Conservation (phyloP, 2,888 invertebrate genomes). For the Ariolimax columbianus region DNA sequence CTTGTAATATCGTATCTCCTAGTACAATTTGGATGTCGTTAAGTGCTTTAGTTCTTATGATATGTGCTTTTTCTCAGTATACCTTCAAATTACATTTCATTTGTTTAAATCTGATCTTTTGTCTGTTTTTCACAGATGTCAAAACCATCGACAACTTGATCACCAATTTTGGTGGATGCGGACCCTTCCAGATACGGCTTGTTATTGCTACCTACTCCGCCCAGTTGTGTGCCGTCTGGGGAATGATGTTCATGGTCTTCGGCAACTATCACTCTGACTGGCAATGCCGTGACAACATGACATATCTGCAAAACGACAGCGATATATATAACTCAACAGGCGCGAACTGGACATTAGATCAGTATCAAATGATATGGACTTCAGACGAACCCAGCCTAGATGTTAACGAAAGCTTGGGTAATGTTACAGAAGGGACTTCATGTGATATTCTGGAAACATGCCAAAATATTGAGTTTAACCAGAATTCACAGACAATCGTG, state of each 20-base stretch:
- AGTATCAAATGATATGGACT: background rate
- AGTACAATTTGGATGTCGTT: too few relatives aligned
- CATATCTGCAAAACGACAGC: background rate
- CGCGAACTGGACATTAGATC: background rate
- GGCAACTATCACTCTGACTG: conserved; percentile 62
- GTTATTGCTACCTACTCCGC: conserved; percentile 54
- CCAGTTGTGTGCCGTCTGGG: conserved; percentile 59
- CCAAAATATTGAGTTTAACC: conserved; percentile 6
- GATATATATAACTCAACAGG: background rate
- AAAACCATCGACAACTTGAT: conserved; percentile 59
- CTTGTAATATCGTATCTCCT: too few relatives aligned
- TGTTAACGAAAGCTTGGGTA: background rate
- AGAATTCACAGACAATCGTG: background rate
- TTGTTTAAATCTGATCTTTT: background rate
- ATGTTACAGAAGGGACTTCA: background rate
- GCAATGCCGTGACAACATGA: conserved; percentile 51
- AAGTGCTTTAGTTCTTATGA: too few relatives aligned
- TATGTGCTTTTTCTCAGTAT: too few relatives aligned
- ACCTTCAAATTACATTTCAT: too few relatives aligned
- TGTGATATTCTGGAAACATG: conserved; percentile 19
- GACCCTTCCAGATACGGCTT: conserved; percentile 60
- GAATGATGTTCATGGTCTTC: conserved; percentile 66
- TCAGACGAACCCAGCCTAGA: background rate
- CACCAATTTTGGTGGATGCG: conserved; percentile 60
- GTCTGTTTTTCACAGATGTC: background rate